These are phyloP conservation scores for Delphinapterus leucas DNA, from an alignment of 2,113 vertebrate species.

Conservation along the genomic window DNA sequence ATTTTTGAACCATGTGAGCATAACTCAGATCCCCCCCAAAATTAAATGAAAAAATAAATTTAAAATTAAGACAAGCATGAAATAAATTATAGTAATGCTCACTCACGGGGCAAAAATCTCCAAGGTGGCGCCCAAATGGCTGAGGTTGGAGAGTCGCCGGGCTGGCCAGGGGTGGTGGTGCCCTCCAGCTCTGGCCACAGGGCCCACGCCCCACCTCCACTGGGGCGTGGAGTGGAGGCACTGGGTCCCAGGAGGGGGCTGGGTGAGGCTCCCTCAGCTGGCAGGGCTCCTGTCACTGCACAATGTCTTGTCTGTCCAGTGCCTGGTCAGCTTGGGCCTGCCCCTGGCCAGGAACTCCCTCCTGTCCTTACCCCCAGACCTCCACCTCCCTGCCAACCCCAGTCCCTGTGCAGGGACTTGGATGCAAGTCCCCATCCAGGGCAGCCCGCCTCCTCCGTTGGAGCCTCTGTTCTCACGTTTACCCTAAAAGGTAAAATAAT, in stretches of 20 bases:
- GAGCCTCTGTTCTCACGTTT: background rate
- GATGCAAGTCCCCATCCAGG: fast-evolving
- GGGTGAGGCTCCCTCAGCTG: background rate
- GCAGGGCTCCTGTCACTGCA: background rate
- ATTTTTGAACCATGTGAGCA: slow-evolving; percentile 64
- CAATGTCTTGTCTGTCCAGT: background rate
- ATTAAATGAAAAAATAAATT: slow-evolving; percentile 67
- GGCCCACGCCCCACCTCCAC: background rate
- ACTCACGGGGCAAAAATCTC: slow-evolving; percentile 12
- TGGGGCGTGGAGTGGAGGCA: background rate
- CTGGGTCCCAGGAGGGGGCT: background rate
- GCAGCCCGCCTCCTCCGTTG: background rate
- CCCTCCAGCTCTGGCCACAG: background rate
- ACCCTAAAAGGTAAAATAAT: background rate
- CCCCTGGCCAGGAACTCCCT: background rate
- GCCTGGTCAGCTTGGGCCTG: background rate
- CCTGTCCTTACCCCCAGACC: no score
- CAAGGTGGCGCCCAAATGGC: background rate
- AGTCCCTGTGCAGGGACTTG: background rate
- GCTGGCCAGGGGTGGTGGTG: background rate
- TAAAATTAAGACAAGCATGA: slow-evolving; percentile 69
- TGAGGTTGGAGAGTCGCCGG: background rate
- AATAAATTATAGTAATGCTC: slow-evolving; percentile 31
- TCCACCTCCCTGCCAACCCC: background rate
- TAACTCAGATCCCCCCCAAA: slow-evolving; percentile 5